Evolutionary conservation across 2,113 vertebrate genomes (phyloP).

Genomic region (Osmerus eperlanus): DNA sequence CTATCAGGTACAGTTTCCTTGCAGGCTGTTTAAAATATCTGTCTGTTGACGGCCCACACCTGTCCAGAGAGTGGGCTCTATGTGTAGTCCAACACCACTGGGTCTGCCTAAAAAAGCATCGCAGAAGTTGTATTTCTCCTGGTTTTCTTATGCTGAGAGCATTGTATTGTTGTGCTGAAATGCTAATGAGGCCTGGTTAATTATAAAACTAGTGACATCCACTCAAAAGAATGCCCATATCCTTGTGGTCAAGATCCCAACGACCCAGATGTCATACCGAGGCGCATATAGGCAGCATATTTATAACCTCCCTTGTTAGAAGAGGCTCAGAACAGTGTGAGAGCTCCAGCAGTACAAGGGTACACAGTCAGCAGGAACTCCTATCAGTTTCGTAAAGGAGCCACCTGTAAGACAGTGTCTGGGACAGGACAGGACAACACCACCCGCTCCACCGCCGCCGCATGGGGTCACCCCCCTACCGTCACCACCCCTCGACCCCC

Average conservation of each 20-base stretch:
- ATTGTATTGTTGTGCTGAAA: neutral
- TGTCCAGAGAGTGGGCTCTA: constrained; percentile 41
- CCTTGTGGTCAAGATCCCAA: neutral
- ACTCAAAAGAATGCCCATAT: no score
- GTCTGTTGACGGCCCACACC: constrained; percentile 56
- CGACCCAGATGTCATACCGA: constrained; percentile 6
- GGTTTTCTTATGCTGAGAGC: neutral
- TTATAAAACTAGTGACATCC: no score
- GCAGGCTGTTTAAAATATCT: constrained; percentile 54
- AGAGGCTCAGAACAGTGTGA: no score
- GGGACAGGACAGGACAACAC: no score
- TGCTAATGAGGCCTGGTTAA: neutral
- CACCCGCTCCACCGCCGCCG: no score
- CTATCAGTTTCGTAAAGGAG: no score
- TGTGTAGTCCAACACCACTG: constrained; percentile 30
- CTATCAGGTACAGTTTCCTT: constrained; percentile 29
- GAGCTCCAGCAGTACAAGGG: no score
- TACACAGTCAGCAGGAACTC: no score
- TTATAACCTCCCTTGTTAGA: no score
- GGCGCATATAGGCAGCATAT: neutral
- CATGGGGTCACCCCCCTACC: no score
- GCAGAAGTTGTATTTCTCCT: neutral
- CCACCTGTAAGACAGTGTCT: no score
- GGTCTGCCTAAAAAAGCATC: constrained; percentile 12
- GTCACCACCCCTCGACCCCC: no score